These are phyloP conservation scores for Embidobia sp. DNA, from an alignment of 2,888 invertebrate genomes.

Conservation along the genomic window DNA sequence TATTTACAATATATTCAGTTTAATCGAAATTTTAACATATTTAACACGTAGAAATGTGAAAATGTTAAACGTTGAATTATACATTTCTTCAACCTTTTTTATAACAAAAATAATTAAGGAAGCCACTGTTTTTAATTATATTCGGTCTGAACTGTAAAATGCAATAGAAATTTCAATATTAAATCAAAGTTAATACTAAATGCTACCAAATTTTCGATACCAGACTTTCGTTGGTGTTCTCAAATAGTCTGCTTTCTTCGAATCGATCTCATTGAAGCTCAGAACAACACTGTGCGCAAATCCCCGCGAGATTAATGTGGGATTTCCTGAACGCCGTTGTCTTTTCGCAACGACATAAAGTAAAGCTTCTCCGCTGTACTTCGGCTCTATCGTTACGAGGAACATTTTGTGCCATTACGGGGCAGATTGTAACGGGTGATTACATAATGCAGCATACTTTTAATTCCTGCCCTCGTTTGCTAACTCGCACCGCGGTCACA, in stretches of 20 bases:
- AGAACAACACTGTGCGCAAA: constrained; percentile 12
- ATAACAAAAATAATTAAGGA: too few species aligned
- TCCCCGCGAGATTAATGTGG: constrained; percentile 33
- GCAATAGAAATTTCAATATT: too few species aligned
- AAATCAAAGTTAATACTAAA: too few species aligned
- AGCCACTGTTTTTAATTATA: too few species aligned
- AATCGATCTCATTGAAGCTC: constrained; percentile 24
- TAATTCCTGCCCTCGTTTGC: constrained; percentile 30
- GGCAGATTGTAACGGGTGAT: constrained; percentile 36
- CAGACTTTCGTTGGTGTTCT: not conserved
- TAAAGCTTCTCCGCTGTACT: constrained; percentile 4
- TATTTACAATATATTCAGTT: too few species aligned
- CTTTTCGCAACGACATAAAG: constrained; percentile 17
- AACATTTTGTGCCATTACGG: constrained; percentile 31
- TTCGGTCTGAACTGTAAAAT: too few species aligned
- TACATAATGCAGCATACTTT: constrained; percentile 36
- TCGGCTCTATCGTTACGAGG: constrained; percentile 25
- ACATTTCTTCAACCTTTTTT: too few species aligned
- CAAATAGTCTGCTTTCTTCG: constrained; percentile 12
- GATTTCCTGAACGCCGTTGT: constrained; percentile 20
- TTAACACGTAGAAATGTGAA: too few species aligned
- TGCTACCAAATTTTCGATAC: not conserved
- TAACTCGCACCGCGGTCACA: constrained; percentile 7
- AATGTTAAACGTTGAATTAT: too few species aligned
- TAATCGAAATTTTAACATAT: too few species aligned